A percentile compares a stretch with the other conserved stretches of the same genome.
Evolutionary conservation across 2,113 vertebrate species (phyloP).

Genomic region (Mus musculus): GRCm39 chr3:50887001-50887500

Average conservation of each 20-base stretch:
- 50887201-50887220: not conserved
- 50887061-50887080: not conserved
- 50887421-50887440: not conserved
- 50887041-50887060: not conserved
- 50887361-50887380: not conserved
- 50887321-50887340: slow-evolving; percentile 15
- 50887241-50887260: not conserved
- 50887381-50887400: not conserved
- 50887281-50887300: not conserved
- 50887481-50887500: no score
- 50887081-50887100: not conserved
- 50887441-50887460: not conserved
- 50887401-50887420: not conserved
- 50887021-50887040: not conserved
- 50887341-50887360: slow-evolving; percentile 6
- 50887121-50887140: not conserved
- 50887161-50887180: not conserved
- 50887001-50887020: not conserved
- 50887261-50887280: no score
- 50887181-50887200: not conserved
- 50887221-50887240: not conserved
- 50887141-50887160: not conserved
- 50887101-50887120: not conserved
- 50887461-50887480: not conserved
- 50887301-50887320: not conserved